Percentiles rank a stretch among this genome's conserved stretches.
Conservation (phyloP, 2,888 invertebrate species). For the Capitulum mitella region DNA sequence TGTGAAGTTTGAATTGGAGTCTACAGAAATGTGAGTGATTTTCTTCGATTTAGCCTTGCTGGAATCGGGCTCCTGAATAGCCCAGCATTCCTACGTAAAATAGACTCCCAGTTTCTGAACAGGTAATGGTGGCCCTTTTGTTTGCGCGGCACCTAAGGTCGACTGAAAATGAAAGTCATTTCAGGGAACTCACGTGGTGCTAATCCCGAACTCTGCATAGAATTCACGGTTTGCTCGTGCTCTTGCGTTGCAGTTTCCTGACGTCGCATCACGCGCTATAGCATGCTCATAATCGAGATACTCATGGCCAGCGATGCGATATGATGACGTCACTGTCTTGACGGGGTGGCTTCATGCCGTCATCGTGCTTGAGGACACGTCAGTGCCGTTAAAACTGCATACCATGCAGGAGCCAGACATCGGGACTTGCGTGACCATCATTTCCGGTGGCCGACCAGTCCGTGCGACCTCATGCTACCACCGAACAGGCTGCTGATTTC, state of each 20-base stretch:
- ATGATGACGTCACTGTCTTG: not conserved
- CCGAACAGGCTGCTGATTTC: too few species aligned
- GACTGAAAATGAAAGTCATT: not conserved
- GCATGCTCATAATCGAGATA: not conserved
- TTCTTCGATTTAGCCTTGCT: not conserved
- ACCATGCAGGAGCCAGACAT: too few species aligned
- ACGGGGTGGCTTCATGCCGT: not conserved
- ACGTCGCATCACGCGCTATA: not conserved
- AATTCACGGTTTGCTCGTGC: not conserved
- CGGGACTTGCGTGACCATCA: too few species aligned
- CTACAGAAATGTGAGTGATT: not conserved
- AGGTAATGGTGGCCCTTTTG: not conserved
- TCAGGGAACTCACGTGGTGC: not conserved
- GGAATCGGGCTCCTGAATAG: not conserved
- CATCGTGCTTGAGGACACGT: too few species aligned
- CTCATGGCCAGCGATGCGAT: not conserved
- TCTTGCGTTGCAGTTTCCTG: not conserved
- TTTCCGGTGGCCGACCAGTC: too few species aligned
- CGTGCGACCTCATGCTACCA: too few species aligned
- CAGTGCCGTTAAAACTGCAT: too few species aligned
- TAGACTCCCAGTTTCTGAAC: not conserved
- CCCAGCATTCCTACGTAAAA: not conserved
- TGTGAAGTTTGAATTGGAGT: not conserved
- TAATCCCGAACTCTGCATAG: not conserved
- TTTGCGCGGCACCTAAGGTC: not conserved